Conservation (phyloP, 2,888 invertebrate species). For the Aquatica leii region DNA sequence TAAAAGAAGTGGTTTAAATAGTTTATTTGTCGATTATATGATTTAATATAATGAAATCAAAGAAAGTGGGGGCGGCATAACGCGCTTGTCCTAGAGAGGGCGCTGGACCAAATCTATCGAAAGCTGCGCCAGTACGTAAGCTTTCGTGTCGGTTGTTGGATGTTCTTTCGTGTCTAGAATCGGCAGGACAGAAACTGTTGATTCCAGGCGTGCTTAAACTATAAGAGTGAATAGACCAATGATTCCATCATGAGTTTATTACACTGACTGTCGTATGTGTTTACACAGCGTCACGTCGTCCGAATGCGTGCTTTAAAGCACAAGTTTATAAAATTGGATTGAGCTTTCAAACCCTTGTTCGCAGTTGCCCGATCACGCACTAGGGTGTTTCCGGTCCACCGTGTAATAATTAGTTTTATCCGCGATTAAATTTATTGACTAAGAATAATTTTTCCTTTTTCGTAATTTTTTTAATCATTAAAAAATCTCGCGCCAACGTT, state of each 20-base stretch:
- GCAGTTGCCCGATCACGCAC: slow-evolving; percentile 20
- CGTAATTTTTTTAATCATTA: not conserved
- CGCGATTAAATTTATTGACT: slow-evolving; percentile 25
- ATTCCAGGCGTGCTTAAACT: slow-evolving; percentile 37
- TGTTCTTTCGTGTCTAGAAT: slow-evolving; percentile 20
- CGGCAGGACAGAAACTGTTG: slow-evolving; percentile 38
- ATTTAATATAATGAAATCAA: slow-evolving; percentile 48
- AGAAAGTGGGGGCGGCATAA: slow-evolving; percentile 36
- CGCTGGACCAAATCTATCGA: slow-evolving; percentile 40
- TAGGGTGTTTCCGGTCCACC: slow-evolving; percentile 22
- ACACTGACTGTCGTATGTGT: slow-evolving; percentile 3
- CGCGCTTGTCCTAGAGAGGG: slow-evolving; percentile 41
- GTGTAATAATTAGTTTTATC: slow-evolving; percentile 29
- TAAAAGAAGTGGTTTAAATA: slow-evolving; percentile 29
- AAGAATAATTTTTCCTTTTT: slow-evolving; percentile 14
- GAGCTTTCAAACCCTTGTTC: slow-evolving; percentile 20
- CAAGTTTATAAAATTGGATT: no score
- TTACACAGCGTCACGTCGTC: not conserved
- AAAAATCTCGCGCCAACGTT: not conserved
- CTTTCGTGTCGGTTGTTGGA: slow-evolving; percentile 34
- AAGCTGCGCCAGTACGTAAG: slow-evolving; percentile 40
- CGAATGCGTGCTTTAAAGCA: slow-evolving; percentile 14
- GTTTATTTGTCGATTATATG: slow-evolving; percentile 47
- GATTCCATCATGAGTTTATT: slow-evolving; percentile 13
- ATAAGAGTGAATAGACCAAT: slow-evolving; percentile 5